Percentiles rank a stretch among this genome's conserved stretches.
phyloP scores from a whole-genome alignment of 2,113 vertebrate species.

The Hippolais icterina region DNA sequence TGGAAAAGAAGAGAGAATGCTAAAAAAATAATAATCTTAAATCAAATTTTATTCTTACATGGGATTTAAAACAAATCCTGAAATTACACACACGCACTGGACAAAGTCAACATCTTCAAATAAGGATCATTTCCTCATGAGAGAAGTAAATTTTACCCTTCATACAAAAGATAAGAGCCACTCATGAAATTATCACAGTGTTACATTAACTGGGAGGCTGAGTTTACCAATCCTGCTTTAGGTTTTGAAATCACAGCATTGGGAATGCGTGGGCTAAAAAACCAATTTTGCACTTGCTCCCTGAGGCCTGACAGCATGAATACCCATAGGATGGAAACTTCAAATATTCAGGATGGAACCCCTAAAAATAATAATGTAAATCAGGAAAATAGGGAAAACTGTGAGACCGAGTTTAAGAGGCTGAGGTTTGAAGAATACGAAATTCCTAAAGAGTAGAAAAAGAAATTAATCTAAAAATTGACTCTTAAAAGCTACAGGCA shows the following conservation, averaged over 20 bases:
- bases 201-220: not conserved
- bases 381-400: not conserved
- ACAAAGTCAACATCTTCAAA: not conserved
- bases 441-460: not conserved
- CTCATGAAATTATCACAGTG: not conserved
- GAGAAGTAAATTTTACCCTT: not conserved
- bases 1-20: not conserved
- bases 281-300: not conserved
- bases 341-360: not conserved
- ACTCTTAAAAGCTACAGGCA: not conserved
- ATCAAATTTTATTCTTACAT: not conserved
- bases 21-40: not conserved
- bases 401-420: not conserved
- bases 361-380: not conserved
- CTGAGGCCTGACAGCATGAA: not conserved
- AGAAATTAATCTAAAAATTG: not conserved
- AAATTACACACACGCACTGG: not conserved
- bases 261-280: rapidly evolving
- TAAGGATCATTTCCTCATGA: not conserved
- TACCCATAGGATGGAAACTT: not conserved
- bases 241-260: not conserved
- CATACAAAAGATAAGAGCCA: not conserved
- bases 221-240: not conserved
- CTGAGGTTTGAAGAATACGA: not conserved
- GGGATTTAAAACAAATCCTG: not conserved